Conservation (phyloP, 2,888 invertebrate species). For the Drosophila aldrichi region DNA sequence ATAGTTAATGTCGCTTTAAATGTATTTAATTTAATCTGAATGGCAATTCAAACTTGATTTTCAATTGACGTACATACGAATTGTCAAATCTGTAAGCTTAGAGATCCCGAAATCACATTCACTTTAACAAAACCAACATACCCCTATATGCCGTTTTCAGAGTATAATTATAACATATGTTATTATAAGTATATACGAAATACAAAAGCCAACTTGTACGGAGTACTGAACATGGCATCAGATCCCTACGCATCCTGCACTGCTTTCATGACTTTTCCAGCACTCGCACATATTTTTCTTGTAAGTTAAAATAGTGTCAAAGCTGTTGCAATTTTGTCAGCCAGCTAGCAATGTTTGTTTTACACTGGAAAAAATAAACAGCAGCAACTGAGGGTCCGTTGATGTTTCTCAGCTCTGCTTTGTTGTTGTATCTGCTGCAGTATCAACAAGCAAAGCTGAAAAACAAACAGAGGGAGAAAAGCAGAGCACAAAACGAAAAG, state of each 20-base stretch:
- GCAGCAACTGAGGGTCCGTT: background rate
- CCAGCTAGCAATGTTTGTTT: constrained; percentile 31
- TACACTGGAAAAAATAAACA: constrained; percentile 20
- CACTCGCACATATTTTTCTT: constrained; percentile 2
- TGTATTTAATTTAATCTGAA: too few relatives aligned
- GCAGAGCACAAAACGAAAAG: background rate
- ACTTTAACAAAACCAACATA: too few relatives aligned
- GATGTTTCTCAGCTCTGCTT: constrained; percentile 8
- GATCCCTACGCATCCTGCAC: background rate
- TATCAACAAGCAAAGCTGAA: constrained; percentile 43
- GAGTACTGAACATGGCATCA: background rate
- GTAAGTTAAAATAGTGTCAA: constrained; percentile 40
- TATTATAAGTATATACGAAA: background rate
- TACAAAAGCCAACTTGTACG: background rate
- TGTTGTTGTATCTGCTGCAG: constrained; percentile 41
- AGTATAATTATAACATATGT: background rate
- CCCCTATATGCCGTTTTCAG: too few relatives aligned
- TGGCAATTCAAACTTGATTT: too few relatives aligned
- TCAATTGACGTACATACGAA: too few relatives aligned
- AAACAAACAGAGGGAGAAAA: constrained; percentile 25
- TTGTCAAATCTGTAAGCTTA: too few relatives aligned
- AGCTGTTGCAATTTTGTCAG: constrained; percentile 36
- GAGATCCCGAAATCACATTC: too few relatives aligned
- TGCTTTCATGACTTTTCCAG: background rate
- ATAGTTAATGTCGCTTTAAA: too few relatives aligned